Percentiles rank a stretch among this genome's conserved stretches.
Evolutionary conservation across 2,888 invertebrate genomes (phyloP).

Genomic region (Boloria selene): DNA sequence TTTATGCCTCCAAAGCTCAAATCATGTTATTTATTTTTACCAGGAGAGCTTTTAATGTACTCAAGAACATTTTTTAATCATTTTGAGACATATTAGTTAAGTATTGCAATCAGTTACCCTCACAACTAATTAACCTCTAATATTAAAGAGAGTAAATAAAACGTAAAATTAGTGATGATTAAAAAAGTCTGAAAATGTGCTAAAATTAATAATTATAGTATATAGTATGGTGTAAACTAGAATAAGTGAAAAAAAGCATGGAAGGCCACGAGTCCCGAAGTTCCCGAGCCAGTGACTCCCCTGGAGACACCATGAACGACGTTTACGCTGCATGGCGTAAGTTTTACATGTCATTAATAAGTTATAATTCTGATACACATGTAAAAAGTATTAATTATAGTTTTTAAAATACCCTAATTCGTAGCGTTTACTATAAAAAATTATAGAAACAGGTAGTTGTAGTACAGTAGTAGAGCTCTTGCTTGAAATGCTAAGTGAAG

Average conservation of each 20-base stretch:
- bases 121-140: background rate
- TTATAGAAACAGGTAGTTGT: no score
- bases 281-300: conserved; percentile 73
- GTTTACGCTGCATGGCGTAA: conserved; percentile 86
- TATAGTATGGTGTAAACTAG: conserved; percentile 42
- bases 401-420: no score
- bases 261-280: conserved; percentile 68
- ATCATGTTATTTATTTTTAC: no score
- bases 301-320: conserved; percentile 84
- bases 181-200: conserved; percentile 19
- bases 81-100: background rate
- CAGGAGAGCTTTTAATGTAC: no score
- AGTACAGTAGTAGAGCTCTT: no score
- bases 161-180: background rate
- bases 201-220: conserved; percentile 5
- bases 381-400: no score
- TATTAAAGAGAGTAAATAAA: background rate
- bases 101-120: conserved; percentile 10
- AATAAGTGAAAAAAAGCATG: conserved; percentile 48
- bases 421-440: no score
- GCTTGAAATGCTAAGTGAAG: no score
- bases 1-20: no score
- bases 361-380: background rate
- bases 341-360: conserved; percentile 50
- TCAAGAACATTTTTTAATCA: background rate